These are phyloP conservation scores for Camptogramma bilineatum DNA, from an alignment of 2,888 invertebrate species.

Conservation along the genomic window DNA sequence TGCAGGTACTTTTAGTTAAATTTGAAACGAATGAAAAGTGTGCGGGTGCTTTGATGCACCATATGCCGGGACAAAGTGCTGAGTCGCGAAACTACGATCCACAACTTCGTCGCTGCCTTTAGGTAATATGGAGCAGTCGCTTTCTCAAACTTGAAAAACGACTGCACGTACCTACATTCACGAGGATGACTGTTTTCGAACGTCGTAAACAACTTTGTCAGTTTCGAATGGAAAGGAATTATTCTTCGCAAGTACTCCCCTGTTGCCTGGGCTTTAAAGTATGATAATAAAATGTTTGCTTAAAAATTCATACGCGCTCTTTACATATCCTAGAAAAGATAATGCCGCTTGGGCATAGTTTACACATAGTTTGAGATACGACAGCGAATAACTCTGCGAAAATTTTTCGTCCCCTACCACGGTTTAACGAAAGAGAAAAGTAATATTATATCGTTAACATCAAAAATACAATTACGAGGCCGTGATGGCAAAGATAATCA, in stretches of 20 bases:
- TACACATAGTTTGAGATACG: slow-evolving; percentile 61
- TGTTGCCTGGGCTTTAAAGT: slow-evolving; percentile 44
- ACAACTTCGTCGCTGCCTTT: slow-evolving; percentile 65
- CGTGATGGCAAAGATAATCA: slow-evolving; percentile 57
- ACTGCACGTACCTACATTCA: slow-evolving; percentile 58
- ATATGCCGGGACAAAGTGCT: slow-evolving; percentile 66
- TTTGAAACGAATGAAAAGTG: slow-evolving; percentile 55
- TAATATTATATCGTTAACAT: slow-evolving; percentile 43
- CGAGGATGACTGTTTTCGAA: slow-evolving; percentile 60
- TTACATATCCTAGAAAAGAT: slow-evolving; percentile 51
- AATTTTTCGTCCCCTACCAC: slow-evolving; percentile 51
- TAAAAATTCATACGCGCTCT: slow-evolving; percentile 48
- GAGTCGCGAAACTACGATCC: slow-evolving; percentile 54
- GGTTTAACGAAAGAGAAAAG: slow-evolving; percentile 46
- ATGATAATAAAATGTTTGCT: slow-evolving; percentile 45
- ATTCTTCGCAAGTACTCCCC: slow-evolving; percentile 59
- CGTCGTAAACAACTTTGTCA: slow-evolving; percentile 67
- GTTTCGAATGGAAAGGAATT: slow-evolving; percentile 62
- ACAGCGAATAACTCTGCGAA: slow-evolving; percentile 57
- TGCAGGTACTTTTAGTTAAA: slow-evolving; percentile 52
- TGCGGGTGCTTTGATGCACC: slow-evolving; percentile 60
- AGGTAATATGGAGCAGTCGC: slow-evolving; percentile 65
- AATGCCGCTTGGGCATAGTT: slow-evolving; percentile 63
- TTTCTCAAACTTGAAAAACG: slow-evolving; percentile 64
- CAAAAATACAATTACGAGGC: slow-evolving; percentile 55